Evolutionary conservation across 2,888 invertebrate genomes (phyloP), one percentile per base, ranked within the genome.

Genomic region (Chydorus sphaericus): DNA sequence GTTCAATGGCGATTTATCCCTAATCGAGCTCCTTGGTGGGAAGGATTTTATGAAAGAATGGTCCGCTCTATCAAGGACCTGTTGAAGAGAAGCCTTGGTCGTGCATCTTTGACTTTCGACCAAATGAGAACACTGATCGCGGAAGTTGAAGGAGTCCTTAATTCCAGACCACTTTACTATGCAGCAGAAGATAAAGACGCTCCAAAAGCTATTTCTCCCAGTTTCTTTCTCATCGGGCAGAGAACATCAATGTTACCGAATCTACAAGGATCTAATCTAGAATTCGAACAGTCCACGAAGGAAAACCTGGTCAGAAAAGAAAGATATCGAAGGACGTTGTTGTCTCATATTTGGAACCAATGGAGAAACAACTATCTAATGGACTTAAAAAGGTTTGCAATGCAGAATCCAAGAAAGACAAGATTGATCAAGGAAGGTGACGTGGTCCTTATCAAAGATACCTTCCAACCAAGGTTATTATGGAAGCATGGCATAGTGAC

Each of bases 1-100:
- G 26, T 52, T 16, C 4, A 52, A 20, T 52, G 52, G 52, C 31
- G 36, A n/a, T 33, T 33, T 52, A 37, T 52, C 23, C 36, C 37
- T 14, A 26, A 16, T 16, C 37, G 33, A 14, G 31, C 52, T 10
- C 52, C 52, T 1, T 36, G 52, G 26, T 52, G 52, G 52, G 52
- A 23, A 6, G 52, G 52, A 1, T 52, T 33, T 23, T 52, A 26
- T 33, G 26, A 37, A 52, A 7, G 52, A 7, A 20, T 52, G 14
- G 23, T 52, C 1, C 52, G 52, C 8, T 18, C 5, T 20, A n/a
- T 33, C 4, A 52, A 52, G 20, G 36, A 44, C 33, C 31, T 20
- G 20, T 14, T 36, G 2, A 52, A 52, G 10, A 52, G 16, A 20
- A 31, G 31, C 10, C 18, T 52, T 4, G 33, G 33, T 2, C 16